Evolutionary conservation across 2,113 vertebrate genomes (phyloP).

Genomic region (Coregonus clupeaformis): DNA sequence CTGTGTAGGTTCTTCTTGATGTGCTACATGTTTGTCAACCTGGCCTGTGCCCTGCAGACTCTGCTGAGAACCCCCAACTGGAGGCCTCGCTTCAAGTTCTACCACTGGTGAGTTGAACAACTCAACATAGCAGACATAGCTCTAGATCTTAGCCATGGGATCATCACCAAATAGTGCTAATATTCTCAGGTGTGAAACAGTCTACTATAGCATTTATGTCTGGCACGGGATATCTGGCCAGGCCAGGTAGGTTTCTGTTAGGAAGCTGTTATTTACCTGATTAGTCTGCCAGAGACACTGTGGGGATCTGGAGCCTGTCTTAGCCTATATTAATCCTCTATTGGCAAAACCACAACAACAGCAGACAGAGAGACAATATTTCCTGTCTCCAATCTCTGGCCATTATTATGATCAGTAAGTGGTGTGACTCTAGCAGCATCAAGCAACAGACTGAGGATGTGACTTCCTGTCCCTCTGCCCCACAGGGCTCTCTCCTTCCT

Average conservation of each 20-base stretch:
- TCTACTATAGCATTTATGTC: neutral
- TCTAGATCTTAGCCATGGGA: neutral
- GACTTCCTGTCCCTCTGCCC: conserved; percentile 40
- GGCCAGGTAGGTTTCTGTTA: neutral
- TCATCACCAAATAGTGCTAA: neutral
- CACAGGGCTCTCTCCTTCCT: conserved; percentile 94
- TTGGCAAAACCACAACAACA: neutral
- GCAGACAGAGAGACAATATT: neutral
- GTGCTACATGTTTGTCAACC: conserved; percentile 99
- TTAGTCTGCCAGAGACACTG: neutral
- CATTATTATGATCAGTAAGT: neutral
- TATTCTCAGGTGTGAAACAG: neutral
- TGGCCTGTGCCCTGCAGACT: conserved; percentile 94
- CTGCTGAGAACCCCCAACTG: conserved; percentile 96
- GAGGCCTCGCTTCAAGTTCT: conserved; percentile 96
- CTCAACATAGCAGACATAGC: neutral
- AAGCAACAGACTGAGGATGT: conserved; percentile 10
- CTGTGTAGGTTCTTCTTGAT: conserved; percentile 94
- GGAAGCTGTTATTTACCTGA: conserved; percentile 1
- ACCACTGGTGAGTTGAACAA: conserved; percentile 86
- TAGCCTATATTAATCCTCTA: neutral
- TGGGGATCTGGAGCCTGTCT: neutral
- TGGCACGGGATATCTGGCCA: neutral
- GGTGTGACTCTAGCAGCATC: neutral
- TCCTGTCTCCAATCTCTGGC: neutral